A percentile compares a stretch with the other conserved stretches of the same genome.
phyloP scores from a whole-genome alignment of 2,888 invertebrate species.

The Byasa hedistus region DNA sequence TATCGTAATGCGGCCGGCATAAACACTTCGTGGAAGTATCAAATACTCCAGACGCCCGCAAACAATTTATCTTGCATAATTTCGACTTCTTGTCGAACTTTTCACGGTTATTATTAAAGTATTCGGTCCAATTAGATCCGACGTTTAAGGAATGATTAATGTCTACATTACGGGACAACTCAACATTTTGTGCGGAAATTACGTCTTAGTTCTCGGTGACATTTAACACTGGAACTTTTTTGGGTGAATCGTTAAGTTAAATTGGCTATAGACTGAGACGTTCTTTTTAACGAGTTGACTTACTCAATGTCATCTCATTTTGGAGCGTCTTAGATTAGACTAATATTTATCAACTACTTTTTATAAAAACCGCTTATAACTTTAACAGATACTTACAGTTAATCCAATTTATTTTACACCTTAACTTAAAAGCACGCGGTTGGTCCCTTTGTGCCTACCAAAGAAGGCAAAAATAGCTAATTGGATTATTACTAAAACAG shows the following conservation, averaged over 20 bases:
- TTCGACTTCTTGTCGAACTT: conserved; percentile 3
- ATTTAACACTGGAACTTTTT: background rate
- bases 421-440: too few relatives aligned
- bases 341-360: too few relatives aligned
- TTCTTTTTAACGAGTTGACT: too few relatives aligned
- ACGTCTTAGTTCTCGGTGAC: background rate
- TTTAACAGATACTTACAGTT: too few relatives aligned
- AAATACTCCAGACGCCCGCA: background rate
- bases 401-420: too few relatives aligned
- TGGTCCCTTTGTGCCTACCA: too few relatives aligned
- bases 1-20: conserved; percentile 17
- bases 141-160: conserved; percentile 11
- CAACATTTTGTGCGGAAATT: background rate
- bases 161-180: background rate
- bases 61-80: conserved; percentile 20
- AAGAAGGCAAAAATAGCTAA: too few relatives aligned
- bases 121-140: conserved; percentile 11
- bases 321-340: too few relatives aligned
- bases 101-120: conserved; percentile 4
- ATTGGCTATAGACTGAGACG: background rate
- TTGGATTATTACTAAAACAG: too few relatives aligned
- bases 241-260: background rate
- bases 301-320: too few relatives aligned
- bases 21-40: conserved; percentile 21
- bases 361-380: too few relatives aligned